Evolutionary conservation across 1,140 invertebrate genomes (phyloP).

Genomic region (Drosophila varians): DNA sequence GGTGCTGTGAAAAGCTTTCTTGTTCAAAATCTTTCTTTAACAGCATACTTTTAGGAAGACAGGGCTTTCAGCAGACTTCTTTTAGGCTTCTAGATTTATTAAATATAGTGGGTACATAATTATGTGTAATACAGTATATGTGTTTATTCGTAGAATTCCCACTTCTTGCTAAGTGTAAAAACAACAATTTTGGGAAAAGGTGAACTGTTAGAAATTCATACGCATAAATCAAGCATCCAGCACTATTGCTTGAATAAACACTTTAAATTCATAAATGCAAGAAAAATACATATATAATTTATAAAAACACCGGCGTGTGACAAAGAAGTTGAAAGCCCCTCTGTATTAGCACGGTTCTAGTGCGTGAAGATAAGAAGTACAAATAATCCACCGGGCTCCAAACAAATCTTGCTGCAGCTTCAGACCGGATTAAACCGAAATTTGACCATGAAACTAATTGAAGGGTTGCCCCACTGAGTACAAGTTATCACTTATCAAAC

Average conservation of each 20-base stretch:
- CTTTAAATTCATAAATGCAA: too few species aligned
- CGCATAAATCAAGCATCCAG: too few species aligned
- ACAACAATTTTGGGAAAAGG: too few species aligned
- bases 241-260: too few species aligned
- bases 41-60: not conserved
- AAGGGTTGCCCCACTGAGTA: not conserved
- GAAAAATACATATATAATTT: too few species aligned
- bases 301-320: too few species aligned
- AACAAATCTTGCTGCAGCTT: not conserved
- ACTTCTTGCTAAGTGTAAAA: too few species aligned
- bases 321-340: not conserved
- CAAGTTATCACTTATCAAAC: slow-evolving; percentile 5
- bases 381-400: not conserved
- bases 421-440: not conserved
- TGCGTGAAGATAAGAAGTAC: not conserved
- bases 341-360: slow-evolving; percentile 1
- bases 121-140: too few species aligned
- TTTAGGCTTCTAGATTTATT: not conserved
- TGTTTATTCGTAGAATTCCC: too few species aligned
- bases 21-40: not conserved
- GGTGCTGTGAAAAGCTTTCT: not conserved
- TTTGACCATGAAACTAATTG: not conserved
- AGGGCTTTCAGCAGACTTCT: not conserved
- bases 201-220: too few species aligned
- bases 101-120: too few species aligned